Evolutionary conservation across 2,888 invertebrate species (phyloP).

Genomic region (Tenthredo distinguenda): DNA sequence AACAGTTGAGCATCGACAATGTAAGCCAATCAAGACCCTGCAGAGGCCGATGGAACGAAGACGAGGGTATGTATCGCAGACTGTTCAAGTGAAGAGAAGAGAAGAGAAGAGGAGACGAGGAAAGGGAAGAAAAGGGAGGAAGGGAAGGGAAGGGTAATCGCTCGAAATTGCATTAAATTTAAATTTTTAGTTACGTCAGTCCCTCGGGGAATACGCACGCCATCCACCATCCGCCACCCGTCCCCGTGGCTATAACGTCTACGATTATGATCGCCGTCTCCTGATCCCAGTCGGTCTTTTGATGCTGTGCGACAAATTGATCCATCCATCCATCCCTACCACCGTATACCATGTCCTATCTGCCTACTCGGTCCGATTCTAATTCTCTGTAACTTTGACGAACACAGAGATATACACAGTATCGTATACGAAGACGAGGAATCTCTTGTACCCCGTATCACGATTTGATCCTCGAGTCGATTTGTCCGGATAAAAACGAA

Average conservation of each 20-base stretch:
- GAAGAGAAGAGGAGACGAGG: conserved; percentile 62
- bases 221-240: background rate
- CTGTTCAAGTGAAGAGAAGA: conserved; percentile 47
- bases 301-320: conserved; percentile 42
- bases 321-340: conserved; percentile 6
- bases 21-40: conserved; percentile 76
- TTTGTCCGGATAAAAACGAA: background rate
- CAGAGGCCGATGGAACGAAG: conserved; percentile 40
- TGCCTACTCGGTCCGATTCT: too few relatives aligned
- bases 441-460: too few relatives aligned
- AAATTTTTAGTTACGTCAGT: conserved; percentile 68
- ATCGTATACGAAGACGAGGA: background rate
- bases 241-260: background rate
- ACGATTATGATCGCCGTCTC: conserved; percentile 31
- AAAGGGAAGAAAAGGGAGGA: conserved; percentile 47
- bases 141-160: conserved; percentile 72
- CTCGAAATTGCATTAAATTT: conserved; percentile 76
- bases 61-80: conserved; percentile 64
- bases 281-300: conserved; percentile 37
- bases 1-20: conserved; percentile 78
- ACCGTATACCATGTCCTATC: background rate
- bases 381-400: background rate
- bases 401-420: background rate
- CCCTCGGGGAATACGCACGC: conserved; percentile 31
- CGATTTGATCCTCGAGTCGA: too few relatives aligned